Conservation (phyloP, 2,797 vertebrate species). For the Neoniphon sammara region DNA sequence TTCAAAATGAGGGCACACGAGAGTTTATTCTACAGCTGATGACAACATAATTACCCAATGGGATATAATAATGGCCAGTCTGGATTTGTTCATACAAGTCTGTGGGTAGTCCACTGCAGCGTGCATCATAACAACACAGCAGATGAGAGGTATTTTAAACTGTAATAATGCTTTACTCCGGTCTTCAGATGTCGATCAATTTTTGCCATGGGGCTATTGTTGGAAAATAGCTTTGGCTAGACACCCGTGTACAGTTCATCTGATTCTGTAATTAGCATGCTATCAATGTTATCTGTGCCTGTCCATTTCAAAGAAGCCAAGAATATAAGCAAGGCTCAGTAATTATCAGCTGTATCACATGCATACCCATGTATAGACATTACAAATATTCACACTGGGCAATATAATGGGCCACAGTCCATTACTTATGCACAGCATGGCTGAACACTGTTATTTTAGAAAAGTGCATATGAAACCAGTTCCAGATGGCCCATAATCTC, state of each 20-base stretch:
- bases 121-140: constrained; percentile 30
- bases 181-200: constrained; percentile 57
- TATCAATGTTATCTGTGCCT: constrained; percentile 23
- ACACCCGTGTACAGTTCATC: constrained; percentile 10
- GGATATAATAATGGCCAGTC: constrained; percentile 53
- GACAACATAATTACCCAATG: constrained; percentile 60
- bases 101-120: constrained; percentile 44
- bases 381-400: constrained; percentile 28
- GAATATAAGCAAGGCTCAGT: background rate
- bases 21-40: constrained; percentile 50
- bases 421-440: constrained; percentile 35
- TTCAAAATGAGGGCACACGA: constrained; percentile 43
- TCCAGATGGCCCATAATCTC: constrained; percentile 79
- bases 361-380: background rate
- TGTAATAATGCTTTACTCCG: constrained; percentile 55
- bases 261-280: constrained; percentile 35
- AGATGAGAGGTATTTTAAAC: constrained; percentile 54
- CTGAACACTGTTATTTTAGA: constrained; percentile 38
- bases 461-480: constrained; percentile 48
- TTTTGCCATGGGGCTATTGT: constrained; percentile 28
- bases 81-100: constrained; percentile 48
- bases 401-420: constrained; percentile 17
- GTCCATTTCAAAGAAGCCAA: constrained; percentile 12
- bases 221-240: constrained; percentile 37
- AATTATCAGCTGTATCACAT: background rate